Evolutionary conservation across 1,140 invertebrate species (phyloP).

Genomic region (Drosophila parabipectinata): DNA sequence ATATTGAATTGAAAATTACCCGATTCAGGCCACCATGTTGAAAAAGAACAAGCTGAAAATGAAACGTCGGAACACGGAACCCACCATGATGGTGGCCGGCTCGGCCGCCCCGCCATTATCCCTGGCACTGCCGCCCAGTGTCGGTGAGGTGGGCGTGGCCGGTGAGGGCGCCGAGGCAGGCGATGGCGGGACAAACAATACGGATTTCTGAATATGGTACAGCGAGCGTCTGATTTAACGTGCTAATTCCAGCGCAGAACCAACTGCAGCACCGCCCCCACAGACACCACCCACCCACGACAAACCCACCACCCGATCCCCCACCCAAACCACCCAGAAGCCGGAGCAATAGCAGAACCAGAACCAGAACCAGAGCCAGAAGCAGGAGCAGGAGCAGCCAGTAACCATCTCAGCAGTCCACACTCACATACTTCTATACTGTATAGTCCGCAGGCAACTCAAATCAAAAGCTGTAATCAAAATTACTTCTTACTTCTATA

Average conservation of each 20-base stretch:
- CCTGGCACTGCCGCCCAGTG: constrained; percentile 85
- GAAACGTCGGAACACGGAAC: constrained; percentile 96
- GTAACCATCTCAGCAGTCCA: constrained; percentile 32
- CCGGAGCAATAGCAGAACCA: constrained; percentile 21
- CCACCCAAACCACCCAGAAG: constrained; percentile 19
- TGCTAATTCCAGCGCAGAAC: constrained; percentile 68
- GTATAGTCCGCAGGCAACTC: constrained; percentile 41
- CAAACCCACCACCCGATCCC: constrained; percentile 24
- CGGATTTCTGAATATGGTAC: constrained; percentile 87
- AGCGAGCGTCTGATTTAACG: constrained; percentile 88
- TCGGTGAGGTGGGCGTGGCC: constrained; percentile 83
- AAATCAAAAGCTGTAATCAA: constrained; percentile 76
- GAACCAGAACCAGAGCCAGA: constrained; percentile 14
- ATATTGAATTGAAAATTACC: constrained; percentile 12
- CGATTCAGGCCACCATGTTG: constrained; percentile 91
- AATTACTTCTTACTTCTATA: constrained; percentile 58
- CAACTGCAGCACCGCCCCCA: constrained; percentile 21
- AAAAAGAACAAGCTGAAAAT: constrained; percentile 97
- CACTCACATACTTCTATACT: neutral
- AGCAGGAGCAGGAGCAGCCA: constrained; percentile 32
- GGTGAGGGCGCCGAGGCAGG: constrained; percentile 84
- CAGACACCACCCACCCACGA: constrained; percentile 36
- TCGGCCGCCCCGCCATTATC: constrained; percentile 86
- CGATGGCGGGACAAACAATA: constrained; percentile 79
- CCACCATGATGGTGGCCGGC: constrained; percentile 90